phyloP scores from a whole-genome alignment of 2,888 invertebrate species.

The Andrena dorsata region DNA sequence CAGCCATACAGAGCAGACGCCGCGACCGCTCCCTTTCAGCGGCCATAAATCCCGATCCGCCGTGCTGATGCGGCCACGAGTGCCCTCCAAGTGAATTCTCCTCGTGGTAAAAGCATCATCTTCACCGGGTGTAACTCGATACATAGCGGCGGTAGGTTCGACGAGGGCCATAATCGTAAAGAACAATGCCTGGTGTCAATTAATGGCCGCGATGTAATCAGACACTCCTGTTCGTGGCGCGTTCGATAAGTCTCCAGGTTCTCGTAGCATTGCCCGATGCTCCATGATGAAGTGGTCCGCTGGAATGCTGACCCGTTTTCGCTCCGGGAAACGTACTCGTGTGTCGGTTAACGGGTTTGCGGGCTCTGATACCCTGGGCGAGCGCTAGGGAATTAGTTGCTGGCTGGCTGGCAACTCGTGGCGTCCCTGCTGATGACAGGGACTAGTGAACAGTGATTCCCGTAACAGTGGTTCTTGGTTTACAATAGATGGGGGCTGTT shows the following conservation, averaged over 20 bases:
- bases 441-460: no score
- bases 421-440: not conserved
- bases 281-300: not conserved
- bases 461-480: no score
- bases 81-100: constrained; percentile 26
- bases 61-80: not conserved
- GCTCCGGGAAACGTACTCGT: not conserved
- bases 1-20: constrained; percentile 22
- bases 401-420: not conserved
- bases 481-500: no score
- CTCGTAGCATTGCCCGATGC: not conserved
- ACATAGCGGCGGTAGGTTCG: constrained; percentile 20
- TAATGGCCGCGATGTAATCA: constrained; percentile 48
- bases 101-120: constrained; percentile 21
- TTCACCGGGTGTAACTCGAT: constrained; percentile 39
- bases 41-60: constrained; percentile 48
- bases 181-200: constrained; percentile 54
- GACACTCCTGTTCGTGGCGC: constrained; percentile 4
- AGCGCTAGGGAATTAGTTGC: not conserved
- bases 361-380: not conserved
- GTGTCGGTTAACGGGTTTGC: constrained; percentile 4
- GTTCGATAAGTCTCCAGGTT: not conserved
- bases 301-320: not conserved
- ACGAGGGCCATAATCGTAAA: constrained; percentile 33
- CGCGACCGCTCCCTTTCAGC: constrained; percentile 33